Evolutionary conservation across 2,888 invertebrate species (phyloP).

Genomic region (Peribatodes rhomboidaria): DNA sequence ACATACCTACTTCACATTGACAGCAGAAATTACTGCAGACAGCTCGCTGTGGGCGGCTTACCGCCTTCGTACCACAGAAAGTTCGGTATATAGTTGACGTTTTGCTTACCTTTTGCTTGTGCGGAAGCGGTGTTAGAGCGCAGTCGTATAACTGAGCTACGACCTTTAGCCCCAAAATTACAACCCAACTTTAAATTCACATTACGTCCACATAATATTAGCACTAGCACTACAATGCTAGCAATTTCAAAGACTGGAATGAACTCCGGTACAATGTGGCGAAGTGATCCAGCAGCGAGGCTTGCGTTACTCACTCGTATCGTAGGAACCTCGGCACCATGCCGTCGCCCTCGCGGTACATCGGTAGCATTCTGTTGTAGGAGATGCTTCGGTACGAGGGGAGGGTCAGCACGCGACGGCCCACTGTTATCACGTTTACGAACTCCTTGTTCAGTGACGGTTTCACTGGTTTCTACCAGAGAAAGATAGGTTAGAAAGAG

Average conservation of each 20-base stretch:
- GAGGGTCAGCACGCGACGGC: constrained; percentile 63
- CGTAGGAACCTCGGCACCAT: constrained; percentile 76
- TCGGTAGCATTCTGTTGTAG: constrained; percentile 68
- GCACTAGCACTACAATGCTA: background rate
- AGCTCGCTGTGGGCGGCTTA: too few relatives aligned
- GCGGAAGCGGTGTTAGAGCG: too few relatives aligned
- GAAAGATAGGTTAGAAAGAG: too few relatives aligned
- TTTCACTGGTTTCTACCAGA: background rate
- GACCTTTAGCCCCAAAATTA: background rate
- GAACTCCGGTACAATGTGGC: too few relatives aligned
- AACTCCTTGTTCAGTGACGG: constrained; percentile 63
- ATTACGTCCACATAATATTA: too few relatives aligned
- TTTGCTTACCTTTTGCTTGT: too few relatives aligned
- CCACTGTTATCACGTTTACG: constrained; percentile 74
- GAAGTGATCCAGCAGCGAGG: constrained; percentile 49
- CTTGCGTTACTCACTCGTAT: constrained; percentile 68
- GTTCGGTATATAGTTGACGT: too few relatives aligned
- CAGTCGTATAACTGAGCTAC: too few relatives aligned
- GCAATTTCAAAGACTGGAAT: too few relatives aligned
- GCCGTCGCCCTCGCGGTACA: constrained; percentile 78
- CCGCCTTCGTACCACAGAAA: too few relatives aligned
- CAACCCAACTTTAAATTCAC: background rate
- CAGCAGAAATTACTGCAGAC: too few relatives aligned
- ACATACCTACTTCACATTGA: too few relatives aligned
- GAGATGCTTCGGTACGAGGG: constrained; percentile 75